These are phyloP conservation scores for Pantherophis vulpinus DNA, from an alignment of 2,797 vertebrate genomes.

Conservation along the genomic window DNA sequence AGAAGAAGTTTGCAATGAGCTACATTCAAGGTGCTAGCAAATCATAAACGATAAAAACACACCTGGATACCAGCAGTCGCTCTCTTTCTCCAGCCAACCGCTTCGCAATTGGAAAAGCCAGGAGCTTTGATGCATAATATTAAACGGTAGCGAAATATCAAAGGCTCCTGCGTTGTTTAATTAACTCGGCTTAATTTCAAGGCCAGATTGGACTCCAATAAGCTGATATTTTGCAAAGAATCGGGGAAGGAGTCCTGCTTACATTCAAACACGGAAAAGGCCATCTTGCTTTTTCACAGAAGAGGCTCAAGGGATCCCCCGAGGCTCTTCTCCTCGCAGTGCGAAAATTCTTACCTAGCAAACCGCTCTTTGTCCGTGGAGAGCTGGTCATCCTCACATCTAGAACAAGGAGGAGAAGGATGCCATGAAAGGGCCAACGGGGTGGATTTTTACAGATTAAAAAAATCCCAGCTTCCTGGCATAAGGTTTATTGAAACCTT, in stretches of 20 bases:
- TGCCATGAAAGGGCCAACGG: not conserved
- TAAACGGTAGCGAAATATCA: not conserved
- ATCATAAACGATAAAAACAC: not conserved
- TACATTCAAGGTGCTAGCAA: not conserved
- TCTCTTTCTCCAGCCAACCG: not conserved
- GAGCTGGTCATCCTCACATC: conserved; percentile 90
- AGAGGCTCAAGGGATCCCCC: not conserved
- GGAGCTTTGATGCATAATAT: not conserved
- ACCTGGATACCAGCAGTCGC: not conserved
- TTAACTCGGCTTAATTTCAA: not conserved
- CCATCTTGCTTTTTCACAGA: no score
- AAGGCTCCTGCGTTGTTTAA: not conserved
- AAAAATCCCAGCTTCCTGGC: no score
- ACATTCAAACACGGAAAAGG: not conserved
- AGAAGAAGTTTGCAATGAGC: not conserved
- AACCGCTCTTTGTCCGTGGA: conserved; percentile 92
- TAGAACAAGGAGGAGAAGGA: conserved; percentile 51
- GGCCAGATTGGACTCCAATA: not conserved
- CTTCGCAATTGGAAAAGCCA: not conserved
- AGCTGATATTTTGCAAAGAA: not conserved
- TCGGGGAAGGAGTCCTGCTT: not conserved
- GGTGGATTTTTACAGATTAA: no score
- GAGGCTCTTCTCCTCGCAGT: not conserved
- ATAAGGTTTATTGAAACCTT: no score
- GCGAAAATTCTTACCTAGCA: conserved; percentile 83